phyloP scores from a whole-genome alignment of 2,888 invertebrate genomes.

The Ptychoptera albimana region DNA sequence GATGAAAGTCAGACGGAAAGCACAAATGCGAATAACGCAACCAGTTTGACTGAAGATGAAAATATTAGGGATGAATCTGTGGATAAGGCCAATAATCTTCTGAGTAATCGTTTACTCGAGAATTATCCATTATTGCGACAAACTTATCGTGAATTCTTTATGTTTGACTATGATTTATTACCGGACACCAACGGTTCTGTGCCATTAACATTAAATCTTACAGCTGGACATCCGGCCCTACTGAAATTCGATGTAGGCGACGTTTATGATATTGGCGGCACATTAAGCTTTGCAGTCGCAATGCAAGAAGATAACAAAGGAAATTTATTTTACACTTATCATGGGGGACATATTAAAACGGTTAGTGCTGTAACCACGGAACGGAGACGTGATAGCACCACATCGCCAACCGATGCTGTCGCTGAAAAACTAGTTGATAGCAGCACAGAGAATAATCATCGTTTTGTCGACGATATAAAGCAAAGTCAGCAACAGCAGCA shows the following conservation, averaged over 20 bases:
- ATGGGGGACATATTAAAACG: neutral
- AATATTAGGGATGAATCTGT: slow-evolving; percentile 1
- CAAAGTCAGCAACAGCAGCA: slow-evolving; percentile 12
- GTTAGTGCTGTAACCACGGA: slow-evolving; percentile 6
- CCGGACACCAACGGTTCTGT: slow-evolving; percentile 44
- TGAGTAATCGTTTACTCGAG: slow-evolving; percentile 17
- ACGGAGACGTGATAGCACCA: neutral
- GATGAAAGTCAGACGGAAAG: neutral
- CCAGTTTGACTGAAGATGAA: slow-evolving; percentile 1
- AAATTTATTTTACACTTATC: slow-evolving; percentile 4
- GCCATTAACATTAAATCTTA: slow-evolving; percentile 49
- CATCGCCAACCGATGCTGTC: slow-evolving; percentile 15
- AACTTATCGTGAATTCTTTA: slow-evolving; percentile 56
- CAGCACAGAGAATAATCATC: neutral
- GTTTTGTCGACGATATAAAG: slow-evolving; percentile 3
- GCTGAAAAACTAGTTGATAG: slow-evolving; percentile 23
- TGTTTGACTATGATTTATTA: slow-evolving; percentile 56
- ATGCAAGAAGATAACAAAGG: slow-evolving; percentile 38
- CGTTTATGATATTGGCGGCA: slow-evolving; percentile 66
- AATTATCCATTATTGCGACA: slow-evolving; percentile 35
- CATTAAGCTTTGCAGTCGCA: slow-evolving; percentile 52
- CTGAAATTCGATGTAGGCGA: slow-evolving; percentile 54
- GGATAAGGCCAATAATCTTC: neutral
- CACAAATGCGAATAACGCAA: neutral
- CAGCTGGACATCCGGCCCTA: slow-evolving; percentile 43